Evolutionary conservation across 2,113 vertebrate species (phyloP).

Genomic region (Atrichornis clamosus): DNA sequence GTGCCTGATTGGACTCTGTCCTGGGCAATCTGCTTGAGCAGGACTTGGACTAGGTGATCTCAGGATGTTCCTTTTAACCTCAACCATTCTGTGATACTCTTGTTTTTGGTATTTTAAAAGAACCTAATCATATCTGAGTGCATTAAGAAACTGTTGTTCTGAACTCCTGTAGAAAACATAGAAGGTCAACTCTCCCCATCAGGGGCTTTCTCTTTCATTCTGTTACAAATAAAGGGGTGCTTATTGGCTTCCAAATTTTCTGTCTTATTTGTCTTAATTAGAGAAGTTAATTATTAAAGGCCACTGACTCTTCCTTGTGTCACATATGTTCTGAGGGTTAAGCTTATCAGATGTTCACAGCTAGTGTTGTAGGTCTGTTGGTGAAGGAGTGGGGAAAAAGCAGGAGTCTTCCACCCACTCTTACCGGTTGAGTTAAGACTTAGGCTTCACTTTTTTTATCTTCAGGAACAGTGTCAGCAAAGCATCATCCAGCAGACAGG

Average conservation of each 20-base stretch:
- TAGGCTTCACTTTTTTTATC: not conserved
- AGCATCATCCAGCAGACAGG: slow-evolving; percentile 10
- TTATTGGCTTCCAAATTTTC: not conserved
- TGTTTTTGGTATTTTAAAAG: not conserved
- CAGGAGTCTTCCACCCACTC: not conserved
- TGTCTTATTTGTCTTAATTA: not conserved
- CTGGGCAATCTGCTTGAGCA: not conserved
- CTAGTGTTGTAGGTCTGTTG: not conserved
- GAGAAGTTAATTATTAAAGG: not conserved
- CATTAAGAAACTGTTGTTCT: not conserved
- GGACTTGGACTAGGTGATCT: not conserved
- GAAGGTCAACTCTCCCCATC: not conserved
- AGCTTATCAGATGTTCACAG: not conserved
- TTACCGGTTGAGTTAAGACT: not conserved
- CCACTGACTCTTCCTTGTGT: not conserved
- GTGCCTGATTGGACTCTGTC: not conserved
- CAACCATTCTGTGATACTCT: not conserved
- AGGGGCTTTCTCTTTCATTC: not conserved
- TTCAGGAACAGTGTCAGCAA: slow-evolving; percentile 19
- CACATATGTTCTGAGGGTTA: not conserved
- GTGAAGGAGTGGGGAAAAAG: not conserved
- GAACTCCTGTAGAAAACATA: not conserved
- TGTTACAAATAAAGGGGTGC: not conserved
- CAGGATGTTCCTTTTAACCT: not conserved
- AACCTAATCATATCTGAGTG: not conserved